phyloP scores from a whole-genome alignment of 2,888 invertebrate species.

The Hipparchia sbordonii region DNA sequence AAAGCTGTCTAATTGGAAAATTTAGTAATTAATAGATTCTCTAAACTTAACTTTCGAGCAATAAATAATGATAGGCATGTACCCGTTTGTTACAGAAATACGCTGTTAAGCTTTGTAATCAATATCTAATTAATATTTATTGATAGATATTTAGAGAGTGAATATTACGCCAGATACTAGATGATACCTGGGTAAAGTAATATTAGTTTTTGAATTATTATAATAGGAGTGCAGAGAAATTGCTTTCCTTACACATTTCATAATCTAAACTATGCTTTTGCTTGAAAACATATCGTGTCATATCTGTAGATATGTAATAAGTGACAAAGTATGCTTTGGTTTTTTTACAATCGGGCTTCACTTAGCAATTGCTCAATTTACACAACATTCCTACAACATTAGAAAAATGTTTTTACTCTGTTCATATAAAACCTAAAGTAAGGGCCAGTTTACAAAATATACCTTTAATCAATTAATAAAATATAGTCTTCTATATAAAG shows the following conservation, averaged over 20 bases:
- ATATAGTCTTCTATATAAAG: slow-evolving; percentile 52
- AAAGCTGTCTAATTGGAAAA: neutral
- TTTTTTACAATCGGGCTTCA: slow-evolving; percentile 42
- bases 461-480: slow-evolving; percentile 30
- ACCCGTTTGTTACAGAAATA: neutral
- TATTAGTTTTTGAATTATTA: neutral
- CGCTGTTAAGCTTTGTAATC: neutral
- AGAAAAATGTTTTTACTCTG: slow-evolving; percentile 5
- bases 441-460: slow-evolving; percentile 32
- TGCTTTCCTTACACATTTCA: slow-evolving; percentile 12
- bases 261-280: slow-evolving; percentile 9
- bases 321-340: slow-evolving; percentile 10
- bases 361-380: slow-evolving; percentile 62
- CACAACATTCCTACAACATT: slow-evolving; percentile 54
- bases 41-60: neutral
- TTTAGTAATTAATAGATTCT: neutral
- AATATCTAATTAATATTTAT: neutral
- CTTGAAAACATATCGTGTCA: slow-evolving; percentile 36
- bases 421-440: slow-evolving; percentile 7
- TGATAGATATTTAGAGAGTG: slow-evolving; percentile 3
- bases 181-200: neutral
- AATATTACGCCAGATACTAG: neutral
- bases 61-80: neutral
- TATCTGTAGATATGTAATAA: slow-evolving; percentile 32
- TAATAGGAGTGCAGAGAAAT: neutral